Evolutionary conservation across 2,113 vertebrate species (phyloP).

Genomic region (Caretta caretta): DNA sequence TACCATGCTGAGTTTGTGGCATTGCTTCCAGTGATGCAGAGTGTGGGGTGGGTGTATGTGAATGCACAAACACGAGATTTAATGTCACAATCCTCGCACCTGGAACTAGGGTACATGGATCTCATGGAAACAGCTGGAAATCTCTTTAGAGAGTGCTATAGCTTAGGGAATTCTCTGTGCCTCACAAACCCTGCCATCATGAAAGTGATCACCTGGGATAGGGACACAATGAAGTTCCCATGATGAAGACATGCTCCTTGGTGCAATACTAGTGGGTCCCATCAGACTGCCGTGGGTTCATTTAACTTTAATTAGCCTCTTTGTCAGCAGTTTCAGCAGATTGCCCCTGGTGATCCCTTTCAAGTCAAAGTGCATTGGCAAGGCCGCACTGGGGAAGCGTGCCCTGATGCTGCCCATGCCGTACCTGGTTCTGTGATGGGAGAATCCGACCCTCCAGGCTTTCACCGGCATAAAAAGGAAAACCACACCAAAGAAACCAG

Average conservation of each 20-base stretch:
- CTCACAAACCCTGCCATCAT: not conserved
- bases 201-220: not conserved
- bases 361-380: not conserved
- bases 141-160: not conserved
- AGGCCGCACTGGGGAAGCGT: not conserved
- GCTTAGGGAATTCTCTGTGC: not conserved
- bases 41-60: not conserved
- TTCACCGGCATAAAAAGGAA: not conserved
- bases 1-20: not conserved
- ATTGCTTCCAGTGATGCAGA: not conserved
- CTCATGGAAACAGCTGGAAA: not conserved
- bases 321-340: not conserved
- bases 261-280: not conserved
- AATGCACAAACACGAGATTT: not conserved
- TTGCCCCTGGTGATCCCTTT: not conserved
- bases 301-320: not conserved
- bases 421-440: not conserved
- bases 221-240: not conserved
- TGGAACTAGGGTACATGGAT: not conserved
- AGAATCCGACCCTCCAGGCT: not conserved
- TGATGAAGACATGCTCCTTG: not conserved
- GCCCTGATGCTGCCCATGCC: not conserved
- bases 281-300: not conserved
- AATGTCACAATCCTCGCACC: not conserved
- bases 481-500: not conserved